Conservation (phyloP, 2,888 invertebrate genomes). For the Callyntrura sp. region DNA sequence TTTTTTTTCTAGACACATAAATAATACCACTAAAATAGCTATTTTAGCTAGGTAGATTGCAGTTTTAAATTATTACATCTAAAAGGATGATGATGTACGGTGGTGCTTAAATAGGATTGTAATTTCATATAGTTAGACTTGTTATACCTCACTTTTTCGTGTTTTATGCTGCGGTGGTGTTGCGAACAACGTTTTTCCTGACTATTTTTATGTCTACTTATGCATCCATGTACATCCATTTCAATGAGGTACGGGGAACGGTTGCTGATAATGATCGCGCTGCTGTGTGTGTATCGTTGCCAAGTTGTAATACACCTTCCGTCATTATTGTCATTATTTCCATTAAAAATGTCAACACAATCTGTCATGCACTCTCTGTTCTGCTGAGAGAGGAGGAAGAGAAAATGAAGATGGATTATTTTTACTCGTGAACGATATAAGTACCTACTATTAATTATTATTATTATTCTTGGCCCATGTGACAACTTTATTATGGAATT, state of each 20-base stretch:
- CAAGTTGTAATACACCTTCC: constrained; percentile 41
- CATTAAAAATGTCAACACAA: constrained; percentile 55
- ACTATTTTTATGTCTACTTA: constrained; percentile 36
- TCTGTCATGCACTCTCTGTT: constrained; percentile 24
- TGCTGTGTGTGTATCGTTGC: too few relatives aligned
- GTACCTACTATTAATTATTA: constrained; percentile 44
- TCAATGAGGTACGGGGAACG: too few relatives aligned
- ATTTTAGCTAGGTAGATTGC: constrained; percentile 16
- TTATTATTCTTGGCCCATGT: constrained; percentile 41
- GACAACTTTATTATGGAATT: constrained; percentile 61
- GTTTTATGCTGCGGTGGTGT: not conserved
- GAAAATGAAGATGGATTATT: constrained; percentile 67
- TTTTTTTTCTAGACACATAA: not conserved
- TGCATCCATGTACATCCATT: constrained; percentile 3
- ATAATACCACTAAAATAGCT: not conserved
- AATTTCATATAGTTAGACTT: too few relatives aligned
- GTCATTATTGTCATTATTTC: constrained; percentile 55
- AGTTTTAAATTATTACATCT: constrained; percentile 3
- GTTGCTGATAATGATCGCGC: not conserved
- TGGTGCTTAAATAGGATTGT: not conserved
- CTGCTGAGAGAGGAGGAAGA: constrained; percentile 40
- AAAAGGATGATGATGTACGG: constrained; percentile 5
- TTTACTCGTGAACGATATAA: constrained; percentile 34
- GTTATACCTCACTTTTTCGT: not conserved
- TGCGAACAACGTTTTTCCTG: too few relatives aligned